A percentile compares a stretch with the other conserved stretches of the same genome.
Evolutionary conservation across 2,797 vertebrate genomes (phyloP).

Genomic region (Fistularia commersonii): DNA sequence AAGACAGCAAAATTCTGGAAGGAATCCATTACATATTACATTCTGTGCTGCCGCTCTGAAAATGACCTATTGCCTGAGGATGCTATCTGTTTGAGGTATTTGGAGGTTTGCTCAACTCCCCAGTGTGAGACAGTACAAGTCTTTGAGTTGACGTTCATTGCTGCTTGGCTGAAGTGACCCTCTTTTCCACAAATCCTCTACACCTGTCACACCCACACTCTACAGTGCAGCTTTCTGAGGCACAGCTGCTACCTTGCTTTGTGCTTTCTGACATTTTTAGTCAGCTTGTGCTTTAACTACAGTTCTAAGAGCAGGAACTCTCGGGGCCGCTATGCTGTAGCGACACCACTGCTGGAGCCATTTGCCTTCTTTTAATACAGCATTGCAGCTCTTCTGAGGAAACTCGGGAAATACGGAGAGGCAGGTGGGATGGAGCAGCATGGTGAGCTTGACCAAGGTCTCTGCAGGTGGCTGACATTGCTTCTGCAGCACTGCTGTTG

Average conservation of each 20-base stretch:
- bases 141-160: too few species aligned
- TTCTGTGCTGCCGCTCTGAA: conserved; percentile 22
- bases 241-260: conserved; percentile 5
- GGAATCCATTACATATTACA: conserved; percentile 19
- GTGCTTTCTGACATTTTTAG: conserved; percentile 37
- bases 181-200: too few species aligned
- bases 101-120: too few species aligned
- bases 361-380: conserved; percentile 60
- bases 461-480: conserved; percentile 45
- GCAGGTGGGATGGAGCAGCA: conserved; percentile 19
- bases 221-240: conserved; percentile 1
- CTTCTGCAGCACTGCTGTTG: conserved; percentile 21
- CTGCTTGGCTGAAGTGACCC: too few species aligned
- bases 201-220: conserved; percentile 11
- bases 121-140: too few species aligned
- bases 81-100: too few species aligned
- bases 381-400: conserved; percentile 44
- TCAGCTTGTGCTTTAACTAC: conserved; percentile 44
- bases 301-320: conserved; percentile 35
- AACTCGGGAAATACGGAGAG: conserved; percentile 39
- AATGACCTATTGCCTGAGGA: not conserved
- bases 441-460: conserved; percentile 17
- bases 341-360: conserved; percentile 51
- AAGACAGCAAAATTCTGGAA: conserved; percentile 18
- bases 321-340: conserved; percentile 31